phyloP scores from a whole-genome alignment of 2,888 invertebrate genomes.

The Cephus spinipes region DNA sequence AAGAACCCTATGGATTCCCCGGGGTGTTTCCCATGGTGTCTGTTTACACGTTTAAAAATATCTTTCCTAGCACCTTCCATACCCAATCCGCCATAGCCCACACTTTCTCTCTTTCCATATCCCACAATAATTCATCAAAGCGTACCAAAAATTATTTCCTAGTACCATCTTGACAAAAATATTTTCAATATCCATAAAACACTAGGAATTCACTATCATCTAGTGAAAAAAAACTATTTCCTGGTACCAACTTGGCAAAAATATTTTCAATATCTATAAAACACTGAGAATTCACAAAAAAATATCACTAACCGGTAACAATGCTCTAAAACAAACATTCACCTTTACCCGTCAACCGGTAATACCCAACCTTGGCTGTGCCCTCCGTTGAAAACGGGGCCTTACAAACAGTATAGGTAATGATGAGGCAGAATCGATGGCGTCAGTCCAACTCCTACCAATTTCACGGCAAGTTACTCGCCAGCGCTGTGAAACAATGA shows the following conservation, averaged over 20 bases:
- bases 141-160: background rate
- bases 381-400: background rate
- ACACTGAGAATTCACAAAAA: background rate
- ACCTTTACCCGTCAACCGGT: background rate
- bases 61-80: background rate
- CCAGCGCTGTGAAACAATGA: conserved; percentile 60
- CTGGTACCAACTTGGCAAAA: background rate
- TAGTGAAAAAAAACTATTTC: background rate
- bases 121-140: background rate
- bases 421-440: conserved; percentile 56
- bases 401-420: conserved; percentile 20
- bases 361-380: background rate
- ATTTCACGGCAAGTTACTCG: conserved; percentile 64
- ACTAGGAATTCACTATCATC: no score
- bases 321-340: conserved; percentile 26
- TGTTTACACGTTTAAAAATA: background rate
- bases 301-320: background rate
- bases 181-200: background rate
- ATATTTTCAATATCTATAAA: background rate
- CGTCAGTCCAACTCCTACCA: conserved; percentile 61
- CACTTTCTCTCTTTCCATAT: background rate
- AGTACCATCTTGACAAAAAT: background rate
- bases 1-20: background rate
- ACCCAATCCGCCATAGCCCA: background rate
- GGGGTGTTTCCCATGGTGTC: background rate